Evolutionary conservation across 2,797 vertebrate genomes (phyloP), one percentile per base, ranked within the genome.

Genomic region (Sebastes vulpes): DNA sequence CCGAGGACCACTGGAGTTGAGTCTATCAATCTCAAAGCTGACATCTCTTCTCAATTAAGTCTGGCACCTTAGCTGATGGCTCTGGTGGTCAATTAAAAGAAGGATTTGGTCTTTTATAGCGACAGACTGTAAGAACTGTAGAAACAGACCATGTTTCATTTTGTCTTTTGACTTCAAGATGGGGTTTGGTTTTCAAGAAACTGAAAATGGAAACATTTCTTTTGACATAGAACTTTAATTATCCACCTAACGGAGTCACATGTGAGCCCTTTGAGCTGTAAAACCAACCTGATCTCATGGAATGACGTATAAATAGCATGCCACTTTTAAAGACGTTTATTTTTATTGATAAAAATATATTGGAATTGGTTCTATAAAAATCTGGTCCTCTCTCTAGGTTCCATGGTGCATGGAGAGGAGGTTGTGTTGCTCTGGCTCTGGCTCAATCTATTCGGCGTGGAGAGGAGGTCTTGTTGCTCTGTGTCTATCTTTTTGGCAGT

Each of bases 31-130:
- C 53, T 65, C 12, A 20, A 72, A 66, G 69, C 81, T 77, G 89
- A 92, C 86, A 85, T 79, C 64, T 64, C 65, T 78, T 73, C 83
- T 89, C 90, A 85, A 83, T 90, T 90, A 91, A 91, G 81, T 68
- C 32, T 71, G 77, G 75, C 82, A 86, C 59, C 70, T 77, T 6
- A 14, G 69, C 67, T 52, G 68, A 81, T 46, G 63, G 54, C 74
- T 77, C 69, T 54, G 64, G 77, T 75, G 70, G 69, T 85, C 81
- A 89, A 75, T 88, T 91, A 89, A 81, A 83, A 67, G 23, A 67
- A 59, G 54, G 38, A 46, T 65, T 29, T 56, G 53, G 52, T 50
- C 59, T 16, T 79, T n/a, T 35, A 26, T 9, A n/a, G 46, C 3
- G 3, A n/a, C 46, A n/a, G 46, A n/a, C 18, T 48, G 18, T 48